Evolutionary conservation across 2,888 invertebrate genomes (phyloP), one percentile per base, ranked within the genome.

Genomic region (Xestia sexstrigata): DNA sequence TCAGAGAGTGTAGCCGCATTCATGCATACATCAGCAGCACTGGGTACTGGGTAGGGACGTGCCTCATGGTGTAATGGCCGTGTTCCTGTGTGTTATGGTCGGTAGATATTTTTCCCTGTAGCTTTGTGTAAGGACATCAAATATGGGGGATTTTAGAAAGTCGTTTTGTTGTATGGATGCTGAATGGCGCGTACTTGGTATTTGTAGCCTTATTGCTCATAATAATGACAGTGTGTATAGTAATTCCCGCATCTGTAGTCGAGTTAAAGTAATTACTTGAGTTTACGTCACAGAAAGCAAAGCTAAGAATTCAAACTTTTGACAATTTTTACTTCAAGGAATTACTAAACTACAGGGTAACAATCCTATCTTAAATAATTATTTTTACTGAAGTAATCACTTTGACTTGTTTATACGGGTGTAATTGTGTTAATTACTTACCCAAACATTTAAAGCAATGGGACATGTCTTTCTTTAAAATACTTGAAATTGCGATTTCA

Each of bases 1-100:
- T 92, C 92, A 91, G 87, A 82, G 83, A 84, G 81, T 72, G 82
- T 78, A 67, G 78, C 69, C 81, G 68, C 83, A 79, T 75, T 87
- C 79, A 76, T 78, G 83, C 87, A 86, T 87, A 90, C 87, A 89
- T 89, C 88, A 87, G 85, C 72, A 66, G 85, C 72, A 66, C 71
- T 68, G 58, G 66, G 72, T 74, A 87, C 20, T 62, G 62, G 42
- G 65, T 65, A 42, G 65, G 42, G 26, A 65, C 86, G 83, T 83
- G 81, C 68, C 79, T 63, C 9, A 58, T 60, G 60, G 66, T 58
- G 72, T 83, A 80, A 85, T 81, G 70, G 72, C 60, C n/a, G 35
- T 60, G 65, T 83, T 52, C 39, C 26, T 35, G 58, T 75, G 17
- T 15, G 42, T 74, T 65, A 69, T 58, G 35, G 49, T 17, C 11